phyloP scores from a whole-genome alignment of 2,888 invertebrate genomes.

The Lissocephala sabroskyi region DNA sequence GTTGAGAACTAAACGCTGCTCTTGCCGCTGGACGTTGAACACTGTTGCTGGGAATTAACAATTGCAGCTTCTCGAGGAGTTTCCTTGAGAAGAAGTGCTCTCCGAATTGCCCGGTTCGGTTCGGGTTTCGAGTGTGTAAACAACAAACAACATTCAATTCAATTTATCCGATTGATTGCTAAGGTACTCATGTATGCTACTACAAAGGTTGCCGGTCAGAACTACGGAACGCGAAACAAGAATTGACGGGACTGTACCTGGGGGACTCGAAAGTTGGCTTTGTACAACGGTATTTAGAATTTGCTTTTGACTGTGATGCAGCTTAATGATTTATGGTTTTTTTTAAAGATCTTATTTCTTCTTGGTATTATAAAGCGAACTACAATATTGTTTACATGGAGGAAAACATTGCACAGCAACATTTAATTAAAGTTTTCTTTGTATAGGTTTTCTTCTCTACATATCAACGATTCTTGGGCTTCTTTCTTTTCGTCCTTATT shows the following conservation, averaged over 20 bases:
- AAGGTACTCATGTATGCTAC: constrained; percentile 60
- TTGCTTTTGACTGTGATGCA: constrained; percentile 33
- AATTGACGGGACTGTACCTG: not conserved
- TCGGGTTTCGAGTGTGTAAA: too few species aligned
- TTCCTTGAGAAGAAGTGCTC: not conserved
- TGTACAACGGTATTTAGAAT: not conserved
- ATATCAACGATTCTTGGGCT: constrained; percentile 2
- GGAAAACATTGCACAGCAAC: constrained; percentile 38
- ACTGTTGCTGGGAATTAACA: not conserved
- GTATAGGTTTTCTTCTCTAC: too few species aligned
- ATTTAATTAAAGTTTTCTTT: too few species aligned
- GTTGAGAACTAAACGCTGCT: too few species aligned
- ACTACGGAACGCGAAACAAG: constrained; percentile 7
- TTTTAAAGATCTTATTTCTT: constrained; percentile 5
- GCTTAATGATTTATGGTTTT: constrained; percentile 15
- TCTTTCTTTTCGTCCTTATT: constrained; percentile 14
- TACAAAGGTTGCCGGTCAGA: constrained; percentile 20
- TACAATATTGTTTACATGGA: constrained; percentile 7
- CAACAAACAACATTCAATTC: too few species aligned
- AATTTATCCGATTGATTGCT: too few species aligned
- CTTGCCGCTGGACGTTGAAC: not conserved
- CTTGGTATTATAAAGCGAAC: not conserved
- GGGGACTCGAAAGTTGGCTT: not conserved
- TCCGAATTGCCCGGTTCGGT: not conserved
- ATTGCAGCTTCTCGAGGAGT: not conserved